phyloP scores from a whole-genome alignment of 2,797 vertebrate genomes.

The Cygnus olor region DNA sequence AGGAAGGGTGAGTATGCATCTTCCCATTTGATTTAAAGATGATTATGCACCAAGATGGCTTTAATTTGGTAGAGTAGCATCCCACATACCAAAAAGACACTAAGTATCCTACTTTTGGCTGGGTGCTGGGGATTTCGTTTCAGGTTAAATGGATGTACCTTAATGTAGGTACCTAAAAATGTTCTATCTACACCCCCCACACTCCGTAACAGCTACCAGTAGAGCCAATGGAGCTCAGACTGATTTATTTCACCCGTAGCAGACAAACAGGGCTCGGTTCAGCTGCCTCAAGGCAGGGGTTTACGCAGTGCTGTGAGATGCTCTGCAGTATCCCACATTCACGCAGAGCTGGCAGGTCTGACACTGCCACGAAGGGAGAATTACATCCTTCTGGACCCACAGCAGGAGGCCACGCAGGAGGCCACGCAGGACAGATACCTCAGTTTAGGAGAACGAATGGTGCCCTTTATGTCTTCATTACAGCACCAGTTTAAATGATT shows the following conservation, averaged over 20 bases:
- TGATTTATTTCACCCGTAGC: neutral
- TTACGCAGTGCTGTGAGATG: neutral
- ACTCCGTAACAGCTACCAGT: neutral
- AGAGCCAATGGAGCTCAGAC: rapidly evolving
- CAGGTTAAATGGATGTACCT: neutral
- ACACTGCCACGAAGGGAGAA: neutral
- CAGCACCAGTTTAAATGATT: neutral
- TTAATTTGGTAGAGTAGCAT: neutral
- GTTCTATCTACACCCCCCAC: neutral
- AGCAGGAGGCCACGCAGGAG: conserved; percentile 21
- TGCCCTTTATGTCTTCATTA: conserved; percentile 11
- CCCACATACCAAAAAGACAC: neutral
- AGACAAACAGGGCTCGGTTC: neutral
- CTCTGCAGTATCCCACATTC: neutral
- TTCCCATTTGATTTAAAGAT: neutral
- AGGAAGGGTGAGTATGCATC: neutral
- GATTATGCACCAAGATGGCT: neutral
- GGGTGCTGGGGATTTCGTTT: neutral
- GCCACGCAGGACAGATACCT: neutral
- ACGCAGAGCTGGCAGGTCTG: neutral
- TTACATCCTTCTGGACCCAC: conserved; percentile 15
- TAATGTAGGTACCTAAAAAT: neutral
- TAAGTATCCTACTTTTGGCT: neutral
- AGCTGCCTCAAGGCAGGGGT: neutral
- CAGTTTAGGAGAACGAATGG: neutral